A percentile compares a stretch with the other conserved stretches of the same genome.
Evolutionary conservation across 2,797 vertebrate species (phyloP).

Genomic region (Lemur catta): DNA sequence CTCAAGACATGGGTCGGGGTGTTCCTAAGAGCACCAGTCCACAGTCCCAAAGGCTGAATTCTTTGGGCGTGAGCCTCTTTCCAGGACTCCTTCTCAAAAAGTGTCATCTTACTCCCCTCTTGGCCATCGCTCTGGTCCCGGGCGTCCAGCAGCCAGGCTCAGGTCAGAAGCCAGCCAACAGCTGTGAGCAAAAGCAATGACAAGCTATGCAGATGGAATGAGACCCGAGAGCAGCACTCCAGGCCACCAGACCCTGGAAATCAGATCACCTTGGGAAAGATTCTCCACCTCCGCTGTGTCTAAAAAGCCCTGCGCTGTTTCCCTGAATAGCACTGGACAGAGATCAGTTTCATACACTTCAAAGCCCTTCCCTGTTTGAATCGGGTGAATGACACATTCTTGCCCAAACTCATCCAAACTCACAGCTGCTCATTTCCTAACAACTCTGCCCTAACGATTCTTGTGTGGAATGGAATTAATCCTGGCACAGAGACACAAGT

Average conservation of each 20-base stretch:
- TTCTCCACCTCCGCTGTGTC: background rate
- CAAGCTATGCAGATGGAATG: background rate
- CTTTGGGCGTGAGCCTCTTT: background rate
- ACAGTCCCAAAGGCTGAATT: background rate
- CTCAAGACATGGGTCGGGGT: background rate
- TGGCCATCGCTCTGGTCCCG: background rate
- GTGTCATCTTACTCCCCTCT: background rate
- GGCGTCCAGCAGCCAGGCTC: background rate
- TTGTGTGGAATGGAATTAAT: background rate
- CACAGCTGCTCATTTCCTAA: background rate
- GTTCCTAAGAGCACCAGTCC: background rate
- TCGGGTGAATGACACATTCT: background rate
- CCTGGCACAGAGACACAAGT: background rate
- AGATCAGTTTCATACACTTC: background rate
- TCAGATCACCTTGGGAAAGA: conserved; percentile 3
- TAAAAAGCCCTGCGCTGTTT: background rate
- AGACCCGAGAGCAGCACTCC: background rate
- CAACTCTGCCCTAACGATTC: background rate
- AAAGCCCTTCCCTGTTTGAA: background rate
- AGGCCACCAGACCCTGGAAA: background rate
- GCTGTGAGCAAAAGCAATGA: background rate
- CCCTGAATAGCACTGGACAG: background rate
- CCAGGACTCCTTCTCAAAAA: background rate
- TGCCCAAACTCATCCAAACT: background rate
- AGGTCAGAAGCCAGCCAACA: conserved; percentile 23